phyloP scores from a whole-genome alignment of 92 coral and sea anemone genomes.

The Anthopleura xanthogrammica region DNA sequence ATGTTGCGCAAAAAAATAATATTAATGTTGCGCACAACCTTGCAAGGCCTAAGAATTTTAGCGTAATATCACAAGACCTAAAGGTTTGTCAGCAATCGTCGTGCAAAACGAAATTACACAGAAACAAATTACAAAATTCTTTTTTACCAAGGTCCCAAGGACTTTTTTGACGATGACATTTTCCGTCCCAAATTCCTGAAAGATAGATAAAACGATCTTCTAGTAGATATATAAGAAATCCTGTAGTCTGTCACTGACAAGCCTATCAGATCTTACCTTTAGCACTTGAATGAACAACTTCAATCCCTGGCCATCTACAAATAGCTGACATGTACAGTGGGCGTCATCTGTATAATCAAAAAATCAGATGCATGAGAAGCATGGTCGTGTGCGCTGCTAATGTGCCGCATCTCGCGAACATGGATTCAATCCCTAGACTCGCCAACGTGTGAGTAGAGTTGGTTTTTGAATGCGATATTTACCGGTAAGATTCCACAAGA shows the following conservation, averaged over 20 bases:
- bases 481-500: slow-evolving; percentile 80
- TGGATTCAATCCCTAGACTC: too few species aligned
- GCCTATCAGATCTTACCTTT: slow-evolving; percentile 23
- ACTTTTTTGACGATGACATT: slow-evolving; percentile 50
- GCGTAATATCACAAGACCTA: too few species aligned
- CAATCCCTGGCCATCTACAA: slow-evolving; percentile 64
- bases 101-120: not conserved
- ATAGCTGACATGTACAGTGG: slow-evolving; percentile 53
- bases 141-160: slow-evolving; percentile 67
- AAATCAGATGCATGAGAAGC: too few species aligned
- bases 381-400: too few species aligned
- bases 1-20: too few species aligned
- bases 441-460: too few species aligned
- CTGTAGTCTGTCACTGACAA: not conserved
- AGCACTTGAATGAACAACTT: slow-evolving; percentile 33
- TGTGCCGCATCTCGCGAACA: too few species aligned
- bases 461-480: not conserved
- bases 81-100: too few species aligned
- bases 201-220: not conserved
- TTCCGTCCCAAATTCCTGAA: slow-evolving; percentile 27
- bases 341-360: slow-evolving; percentile 51
- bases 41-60: too few species aligned
- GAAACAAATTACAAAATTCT: not conserved
- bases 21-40: too few species aligned
- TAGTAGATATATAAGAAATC: not conserved